Evolutionary conservation across 2,888 invertebrate species (phyloP).

Genomic region (Amblyteles armatorius): DNA sequence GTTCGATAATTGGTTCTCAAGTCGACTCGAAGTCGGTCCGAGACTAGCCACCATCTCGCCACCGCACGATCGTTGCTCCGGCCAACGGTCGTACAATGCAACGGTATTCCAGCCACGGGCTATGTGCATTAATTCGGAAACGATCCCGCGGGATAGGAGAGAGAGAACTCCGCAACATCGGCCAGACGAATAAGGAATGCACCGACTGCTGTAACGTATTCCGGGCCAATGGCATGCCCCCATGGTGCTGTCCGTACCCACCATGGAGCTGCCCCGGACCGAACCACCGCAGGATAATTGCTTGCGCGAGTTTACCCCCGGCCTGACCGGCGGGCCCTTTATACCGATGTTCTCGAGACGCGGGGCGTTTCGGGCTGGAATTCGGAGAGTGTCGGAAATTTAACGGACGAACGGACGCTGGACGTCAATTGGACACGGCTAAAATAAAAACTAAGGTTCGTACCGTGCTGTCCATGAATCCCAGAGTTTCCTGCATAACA

Average conservation of each 20-base stretch:
- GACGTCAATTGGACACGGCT: background rate
- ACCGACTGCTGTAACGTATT: constrained; percentile 63
- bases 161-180: constrained; percentile 33
- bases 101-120: constrained; percentile 72
- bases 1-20: constrained; percentile 76
- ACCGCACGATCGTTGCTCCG: constrained; percentile 1
- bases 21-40: constrained; percentile 54
- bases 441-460: background rate
- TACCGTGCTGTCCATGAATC: too few species aligned
- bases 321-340: constrained; percentile 17
- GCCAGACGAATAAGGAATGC: constrained; percentile 74
- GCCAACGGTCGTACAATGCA: constrained; percentile 31
- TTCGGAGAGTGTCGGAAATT: background rate
- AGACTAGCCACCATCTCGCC: constrained; percentile 22
- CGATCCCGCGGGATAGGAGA: constrained; percentile 70
- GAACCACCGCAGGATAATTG: constrained; percentile 54
- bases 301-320: constrained; percentile 41
- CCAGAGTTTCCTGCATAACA: too few species aligned
- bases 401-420: background rate
- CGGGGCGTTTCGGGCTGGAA: background rate
- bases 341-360: background rate
- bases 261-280: constrained; percentile 3
- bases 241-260: background rate
- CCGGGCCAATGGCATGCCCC: constrained; percentile 27
- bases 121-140: constrained; percentile 77